Conservation (phyloP, 2,113 vertebrate genomes). For the Notarius quadriscutis region DNA sequence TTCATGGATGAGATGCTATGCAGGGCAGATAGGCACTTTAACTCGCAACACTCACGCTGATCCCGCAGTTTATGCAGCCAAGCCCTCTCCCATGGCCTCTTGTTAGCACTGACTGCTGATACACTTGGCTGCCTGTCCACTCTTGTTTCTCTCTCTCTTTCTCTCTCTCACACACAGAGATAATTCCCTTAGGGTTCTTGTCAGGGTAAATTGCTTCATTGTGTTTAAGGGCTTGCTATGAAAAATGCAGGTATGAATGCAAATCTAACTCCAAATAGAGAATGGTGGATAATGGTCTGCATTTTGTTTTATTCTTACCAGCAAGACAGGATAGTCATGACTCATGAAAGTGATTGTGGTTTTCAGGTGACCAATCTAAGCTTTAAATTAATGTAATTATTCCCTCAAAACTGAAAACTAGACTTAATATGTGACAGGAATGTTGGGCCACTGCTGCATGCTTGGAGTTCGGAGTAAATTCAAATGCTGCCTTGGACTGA, state of each 20-base stretch:
- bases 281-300: not conserved
- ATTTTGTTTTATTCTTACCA: constrained; percentile 11
- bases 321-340: constrained; percentile 16
- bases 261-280: constrained; percentile 21
- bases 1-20: constrained; percentile 27
- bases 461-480: not conserved
- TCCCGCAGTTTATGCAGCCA: constrained; percentile 11
- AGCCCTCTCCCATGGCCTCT: constrained; percentile 18
- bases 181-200: constrained; percentile 5
- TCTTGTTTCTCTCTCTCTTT: not conserved
- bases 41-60: constrained; percentile 12
- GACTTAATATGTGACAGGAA: not conserved
- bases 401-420: not conserved
- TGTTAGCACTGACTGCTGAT: constrained; percentile 27
- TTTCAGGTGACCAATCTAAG: not conserved
- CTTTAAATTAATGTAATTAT: constrained; percentile 22
- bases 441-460: not conserved
- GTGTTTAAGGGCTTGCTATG: not conserved
- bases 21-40: constrained; percentile 24
- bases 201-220: constrained; percentile 11
- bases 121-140: constrained; percentile 22
- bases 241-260: constrained; percentile 9
- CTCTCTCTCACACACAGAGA: not conserved
- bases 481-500: constrained; percentile 5
- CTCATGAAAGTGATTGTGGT: constrained; percentile 13